A percentile compares a stretch with the other conserved stretches of the same genome.
Evolutionary conservation across 2,113 vertebrate species (phyloP).

Genomic region (Sterrhoptilus dennistouni): DNA sequence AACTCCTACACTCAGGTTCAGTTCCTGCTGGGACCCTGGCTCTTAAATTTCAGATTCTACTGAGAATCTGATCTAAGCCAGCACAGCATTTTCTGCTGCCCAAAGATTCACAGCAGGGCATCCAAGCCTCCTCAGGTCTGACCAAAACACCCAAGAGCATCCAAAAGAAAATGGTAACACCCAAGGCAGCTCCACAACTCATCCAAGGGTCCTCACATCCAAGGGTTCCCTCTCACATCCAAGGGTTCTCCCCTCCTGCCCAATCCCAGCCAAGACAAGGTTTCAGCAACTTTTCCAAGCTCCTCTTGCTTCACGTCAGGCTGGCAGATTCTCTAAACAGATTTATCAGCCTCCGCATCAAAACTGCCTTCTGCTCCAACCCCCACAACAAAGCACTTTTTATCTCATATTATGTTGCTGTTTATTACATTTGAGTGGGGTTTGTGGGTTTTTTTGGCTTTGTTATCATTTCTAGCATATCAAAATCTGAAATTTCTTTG

Average conservation of each 20-base stretch:
- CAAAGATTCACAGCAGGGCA: background rate
- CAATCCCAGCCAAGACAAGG: background rate
- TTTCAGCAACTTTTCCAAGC: background rate
- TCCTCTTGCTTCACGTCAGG: background rate
- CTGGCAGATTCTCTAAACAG: slow-evolving; percentile 58
- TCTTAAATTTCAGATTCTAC: background rate
- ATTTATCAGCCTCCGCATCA: slow-evolving; percentile 54
- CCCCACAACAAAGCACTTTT: slow-evolving; percentile 15
- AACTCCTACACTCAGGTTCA: background rate
- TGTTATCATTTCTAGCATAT: background rate
- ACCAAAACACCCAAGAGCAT: fast-evolving
- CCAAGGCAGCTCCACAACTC: background rate
- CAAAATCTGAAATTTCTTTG: background rate
- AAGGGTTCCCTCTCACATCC: background rate
- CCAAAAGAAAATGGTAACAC: background rate
- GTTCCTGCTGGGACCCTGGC: background rate
- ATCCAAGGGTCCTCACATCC: background rate
- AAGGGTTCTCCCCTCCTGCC: background rate
- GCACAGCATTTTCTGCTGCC: background rate
- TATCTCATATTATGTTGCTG: background rate
- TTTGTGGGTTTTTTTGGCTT: background rate
- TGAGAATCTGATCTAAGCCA: background rate
- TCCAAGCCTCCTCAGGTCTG: fast-evolving
- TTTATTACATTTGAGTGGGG: background rate
- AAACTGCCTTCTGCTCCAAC: slow-evolving; percentile 49